Evolutionary conservation across 2,888 invertebrate genomes (phyloP), one percentile per base, ranked within the genome.

Genomic region (Lordiphosa fenestrarum): DNA sequence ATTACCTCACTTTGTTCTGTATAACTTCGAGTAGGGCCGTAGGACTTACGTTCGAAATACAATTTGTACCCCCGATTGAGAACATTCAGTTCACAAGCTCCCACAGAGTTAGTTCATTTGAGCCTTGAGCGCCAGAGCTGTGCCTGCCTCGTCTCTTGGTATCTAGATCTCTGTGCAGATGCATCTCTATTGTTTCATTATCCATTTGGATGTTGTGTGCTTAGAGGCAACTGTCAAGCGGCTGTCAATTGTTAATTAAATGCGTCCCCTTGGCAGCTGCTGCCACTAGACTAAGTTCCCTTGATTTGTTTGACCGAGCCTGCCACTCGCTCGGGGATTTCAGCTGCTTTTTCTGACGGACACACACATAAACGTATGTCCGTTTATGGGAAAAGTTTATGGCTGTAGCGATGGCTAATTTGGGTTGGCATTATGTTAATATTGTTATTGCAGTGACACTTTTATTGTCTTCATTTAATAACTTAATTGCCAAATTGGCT

Each of bases 201-300:
- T 15, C 13, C 40, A 1, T 12, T 35, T 44, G 23, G 38, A 21
- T 49, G 39, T 39, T 66, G 38, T 54, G 55, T 65, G 56, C 38
- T 37, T 47, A 55, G 9, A 30, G 71, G 62, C 73, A 81, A 77
- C 67, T 80, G 77, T 81, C 77, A 71, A 44, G 48, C 64, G 55
- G 53, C 61, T 80, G 80, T 71, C 80, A 81, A 77, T 69, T 67
- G 74, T 68, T 84, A 84, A 81, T 85, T 85, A 81, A 82, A 82
- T 66, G 48, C 58, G 44, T 54, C 41, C 53, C 53, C 50, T 15
- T 10, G 48, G 30, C 38, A 62, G 52, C 51, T 57, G 65, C 58
- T 80, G 73, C 35, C 49, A 49, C 57, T 58, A 63, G 73, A 49
- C 55, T 58, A 63, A 76, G 69, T 61, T 68, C 55, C 50, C 41